Conservation (phyloP, 2,797 vertebrate genomes). For the Dermochelys coriacea region DNA sequence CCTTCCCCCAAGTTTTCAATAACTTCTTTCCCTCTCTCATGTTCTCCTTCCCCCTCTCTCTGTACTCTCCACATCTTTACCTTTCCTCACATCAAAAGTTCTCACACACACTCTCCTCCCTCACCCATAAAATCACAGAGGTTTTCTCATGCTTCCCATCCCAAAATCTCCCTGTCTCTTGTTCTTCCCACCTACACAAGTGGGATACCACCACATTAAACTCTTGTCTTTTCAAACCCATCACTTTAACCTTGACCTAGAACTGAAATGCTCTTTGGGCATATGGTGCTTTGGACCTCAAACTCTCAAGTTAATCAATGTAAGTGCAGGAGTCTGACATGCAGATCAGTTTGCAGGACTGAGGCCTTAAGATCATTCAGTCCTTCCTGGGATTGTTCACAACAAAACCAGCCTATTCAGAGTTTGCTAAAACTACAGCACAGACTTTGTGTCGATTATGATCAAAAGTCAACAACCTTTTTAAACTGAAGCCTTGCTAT, state of each 20-base stretch:
- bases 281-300: background rate
- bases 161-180: background rate
- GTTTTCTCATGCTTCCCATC: background rate
- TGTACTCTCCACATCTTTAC: background rate
- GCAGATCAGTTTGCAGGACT: background rate
- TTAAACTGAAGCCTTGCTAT: background rate
- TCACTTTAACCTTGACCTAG: background rate
- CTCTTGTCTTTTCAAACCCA: background rate
- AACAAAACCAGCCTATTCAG: background rate
- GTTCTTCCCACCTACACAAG: background rate
- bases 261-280: background rate
- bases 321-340: background rate
- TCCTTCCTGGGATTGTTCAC: background rate
- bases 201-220: background rate
- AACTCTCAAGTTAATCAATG: background rate
- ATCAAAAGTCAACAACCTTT: fast-evolving
- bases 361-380: background rate
- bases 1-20: background rate
- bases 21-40: background rate
- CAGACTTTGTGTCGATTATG: background rate
- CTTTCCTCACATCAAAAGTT: background rate
- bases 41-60: background rate
- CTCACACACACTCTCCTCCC: background rate
- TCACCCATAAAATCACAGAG: background rate
- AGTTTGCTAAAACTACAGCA: background rate